A percentile compares a stretch with the other conserved stretches of the same genome.
phyloP scores from a whole-genome alignment of 1,140 invertebrate genomes.

The Lordiphosa collinella region DNA sequence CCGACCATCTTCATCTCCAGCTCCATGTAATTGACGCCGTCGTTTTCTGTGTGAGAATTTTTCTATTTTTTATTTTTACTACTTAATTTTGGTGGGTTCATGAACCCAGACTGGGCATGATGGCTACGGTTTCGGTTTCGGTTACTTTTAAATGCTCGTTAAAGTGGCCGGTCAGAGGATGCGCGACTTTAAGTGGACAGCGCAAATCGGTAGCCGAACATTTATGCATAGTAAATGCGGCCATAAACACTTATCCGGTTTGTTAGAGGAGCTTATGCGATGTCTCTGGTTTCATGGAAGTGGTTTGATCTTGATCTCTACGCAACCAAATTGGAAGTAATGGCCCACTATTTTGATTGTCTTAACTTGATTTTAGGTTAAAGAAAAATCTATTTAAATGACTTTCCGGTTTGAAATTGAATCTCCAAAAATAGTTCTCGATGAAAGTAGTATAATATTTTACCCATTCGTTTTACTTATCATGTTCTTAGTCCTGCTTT shows the following conservation, averaged over 20 bases:
- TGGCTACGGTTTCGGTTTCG: neutral
- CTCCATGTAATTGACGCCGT: constrained; percentile 63
- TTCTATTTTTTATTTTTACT: constrained; percentile 10
- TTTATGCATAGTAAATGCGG: constrained; percentile 35
- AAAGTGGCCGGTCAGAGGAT: constrained; percentile 39
- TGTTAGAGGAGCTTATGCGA: constrained; percentile 13
- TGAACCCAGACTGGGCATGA: constrained; percentile 44
- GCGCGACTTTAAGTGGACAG: constrained; percentile 44
- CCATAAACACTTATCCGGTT: constrained; percentile 31
- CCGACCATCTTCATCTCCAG: constrained; percentile 39
- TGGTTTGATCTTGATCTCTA: constrained; percentile 7
- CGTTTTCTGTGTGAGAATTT: constrained; percentile 52
- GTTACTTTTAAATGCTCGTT: constrained; percentile 49
- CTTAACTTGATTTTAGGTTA: too few relatives aligned
- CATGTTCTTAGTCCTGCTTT: constrained; percentile 27
- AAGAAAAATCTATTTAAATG: too few relatives aligned
- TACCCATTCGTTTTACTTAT: constrained; percentile 23
- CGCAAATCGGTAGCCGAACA: constrained; percentile 51
- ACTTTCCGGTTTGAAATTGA: too few relatives aligned
- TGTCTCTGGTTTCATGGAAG: constrained; percentile 10
- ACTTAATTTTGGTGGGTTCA: constrained; percentile 34
- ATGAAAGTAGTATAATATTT: too few relatives aligned
- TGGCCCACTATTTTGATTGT: too few relatives aligned
- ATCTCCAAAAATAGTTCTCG: too few relatives aligned
- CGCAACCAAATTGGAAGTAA: too few relatives aligned